These are phyloP conservation scores for Actinostola sp. DNA, from an alignment of 92 coral and sea anemone species.

Conservation along the genomic window DNA sequence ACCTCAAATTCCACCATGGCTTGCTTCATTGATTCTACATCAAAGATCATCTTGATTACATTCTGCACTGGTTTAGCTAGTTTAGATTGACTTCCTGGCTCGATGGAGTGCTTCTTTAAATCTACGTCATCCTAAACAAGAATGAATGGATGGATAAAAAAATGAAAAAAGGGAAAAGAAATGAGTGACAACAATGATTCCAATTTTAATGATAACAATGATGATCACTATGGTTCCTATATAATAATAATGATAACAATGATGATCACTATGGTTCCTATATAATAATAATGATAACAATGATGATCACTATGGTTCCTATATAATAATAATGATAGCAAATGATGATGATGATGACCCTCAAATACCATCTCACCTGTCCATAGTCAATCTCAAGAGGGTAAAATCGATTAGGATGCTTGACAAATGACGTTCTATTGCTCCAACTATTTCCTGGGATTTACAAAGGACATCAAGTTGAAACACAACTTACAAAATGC, in stretches of 20 bases:
- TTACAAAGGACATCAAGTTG: background rate
- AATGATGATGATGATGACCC: too few species aligned
- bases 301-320: too few species aligned
- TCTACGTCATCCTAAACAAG: slow-evolving; percentile 74
- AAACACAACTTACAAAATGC: background rate
- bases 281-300: too few species aligned
- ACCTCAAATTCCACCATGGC: slow-evolving; percentile 98
- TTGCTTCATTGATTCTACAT: slow-evolving; percentile 96
- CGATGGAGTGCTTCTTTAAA: slow-evolving; percentile 59
- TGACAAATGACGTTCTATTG: slow-evolving; percentile 79
- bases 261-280: too few species aligned
- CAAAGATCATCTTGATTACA: slow-evolving; percentile 94
- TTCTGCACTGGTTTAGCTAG: slow-evolving; percentile 69
- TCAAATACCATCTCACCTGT: slow-evolving; percentile 56
- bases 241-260: too few species aligned
- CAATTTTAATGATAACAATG: too few species aligned
- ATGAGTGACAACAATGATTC: background rate
- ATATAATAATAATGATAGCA: too few species aligned
- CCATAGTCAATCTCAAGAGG: slow-evolving; percentile 99
- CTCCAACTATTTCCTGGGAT: slow-evolving; percentile 86
- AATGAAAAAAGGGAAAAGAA: background rate
- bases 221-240: too few species aligned
- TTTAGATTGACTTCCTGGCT: slow-evolving; percentile 80
- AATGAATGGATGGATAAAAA: too few species aligned
- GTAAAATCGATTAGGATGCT: slow-evolving; percentile 85